These are phyloP conservation scores for Antheraea assamensis DNA, from an alignment of 2,888 invertebrate species.

Conservation along the genomic window DNA sequence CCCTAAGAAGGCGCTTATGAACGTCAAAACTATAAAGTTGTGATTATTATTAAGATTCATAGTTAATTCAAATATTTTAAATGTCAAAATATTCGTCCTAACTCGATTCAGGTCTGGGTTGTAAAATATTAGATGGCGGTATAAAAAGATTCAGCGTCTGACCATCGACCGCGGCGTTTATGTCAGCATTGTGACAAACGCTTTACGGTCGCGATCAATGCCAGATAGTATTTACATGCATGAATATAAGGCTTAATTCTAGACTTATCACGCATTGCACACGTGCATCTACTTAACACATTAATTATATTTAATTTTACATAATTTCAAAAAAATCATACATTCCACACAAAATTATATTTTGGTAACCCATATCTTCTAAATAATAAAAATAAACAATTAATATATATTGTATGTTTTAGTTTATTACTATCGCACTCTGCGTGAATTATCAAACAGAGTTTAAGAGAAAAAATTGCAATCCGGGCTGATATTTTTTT, in stretches of 20 bases:
- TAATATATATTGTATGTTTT: too few species aligned
- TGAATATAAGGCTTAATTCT: slow-evolving; percentile 11
- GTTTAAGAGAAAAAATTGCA: too few species aligned
- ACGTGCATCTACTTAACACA: not conserved
- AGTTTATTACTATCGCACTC: too few species aligned
- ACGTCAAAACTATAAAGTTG: too few species aligned
- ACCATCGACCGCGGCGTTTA: not conserved
- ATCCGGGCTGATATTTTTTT: too few species aligned
- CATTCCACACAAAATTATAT: too few species aligned
- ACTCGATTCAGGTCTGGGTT: not conserved
- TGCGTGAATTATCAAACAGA: too few species aligned
- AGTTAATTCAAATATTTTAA: too few species aligned
- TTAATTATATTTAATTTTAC: not conserved
- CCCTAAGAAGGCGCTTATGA: too few species aligned
- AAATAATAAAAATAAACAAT: not conserved
- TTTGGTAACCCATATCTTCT: not conserved
- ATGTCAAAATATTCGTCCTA: not conserved
- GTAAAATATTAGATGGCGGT: not conserved
- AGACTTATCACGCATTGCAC: slow-evolving; percentile 7
- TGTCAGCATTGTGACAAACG: not conserved
- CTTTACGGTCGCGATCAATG: slow-evolving; percentile 11
- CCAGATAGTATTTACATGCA: slow-evolving; percentile 13
- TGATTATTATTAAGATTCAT: too few species aligned
- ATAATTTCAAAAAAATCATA: not conserved
- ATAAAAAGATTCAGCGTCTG: not conserved